Conservation (phyloP, 2,888 invertebrate genomes). For the Empis livida region DNA sequence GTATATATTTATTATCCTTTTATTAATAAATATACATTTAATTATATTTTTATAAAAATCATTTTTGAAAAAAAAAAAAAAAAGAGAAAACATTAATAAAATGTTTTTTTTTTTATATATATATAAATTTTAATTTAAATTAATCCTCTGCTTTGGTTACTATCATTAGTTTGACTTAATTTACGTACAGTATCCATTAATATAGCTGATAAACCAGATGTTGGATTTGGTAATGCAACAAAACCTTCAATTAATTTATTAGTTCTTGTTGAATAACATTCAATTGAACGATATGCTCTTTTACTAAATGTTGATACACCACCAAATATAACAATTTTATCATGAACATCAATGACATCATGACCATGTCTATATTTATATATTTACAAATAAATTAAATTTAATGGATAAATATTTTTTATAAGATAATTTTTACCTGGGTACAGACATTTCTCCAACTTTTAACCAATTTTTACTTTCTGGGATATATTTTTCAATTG, state of each 20-base stretch:
- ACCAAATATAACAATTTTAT: slow-evolving; percentile 21
- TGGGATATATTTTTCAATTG: slow-evolving; percentile 17
- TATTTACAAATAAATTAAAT: background rate
- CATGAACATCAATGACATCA: slow-evolving; percentile 17
- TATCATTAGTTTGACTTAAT: too few relatives aligned
- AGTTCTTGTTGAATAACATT: slow-evolving; percentile 50
- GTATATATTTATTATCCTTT: too few relatives aligned
- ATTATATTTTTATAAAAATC: too few relatives aligned
- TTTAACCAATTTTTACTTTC: slow-evolving; percentile 16
- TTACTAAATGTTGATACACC: slow-evolving; percentile 18
- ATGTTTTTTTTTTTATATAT: too few relatives aligned
- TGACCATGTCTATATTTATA: slow-evolving; percentile 19
- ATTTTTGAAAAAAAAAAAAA: too few relatives aligned
- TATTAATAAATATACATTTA: too few relatives aligned
- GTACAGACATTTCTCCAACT: slow-evolving; percentile 13
- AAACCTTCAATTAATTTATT: slow-evolving; percentile 49
- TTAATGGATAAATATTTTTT: too few relatives aligned
- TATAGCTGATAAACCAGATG: slow-evolving; percentile 39
- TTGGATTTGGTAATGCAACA: slow-evolving; percentile 45
- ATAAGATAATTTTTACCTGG: slow-evolving; percentile 7
- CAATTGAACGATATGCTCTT: slow-evolving; percentile 47
- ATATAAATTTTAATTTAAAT: too few relatives aligned
- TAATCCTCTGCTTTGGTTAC: too few relatives aligned
- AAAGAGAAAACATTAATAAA: too few relatives aligned
- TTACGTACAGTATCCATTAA: background rate